phyloP scores from a whole-genome alignment of 2,113 vertebrate species.

The Puffinus mauretanicus region DNA sequence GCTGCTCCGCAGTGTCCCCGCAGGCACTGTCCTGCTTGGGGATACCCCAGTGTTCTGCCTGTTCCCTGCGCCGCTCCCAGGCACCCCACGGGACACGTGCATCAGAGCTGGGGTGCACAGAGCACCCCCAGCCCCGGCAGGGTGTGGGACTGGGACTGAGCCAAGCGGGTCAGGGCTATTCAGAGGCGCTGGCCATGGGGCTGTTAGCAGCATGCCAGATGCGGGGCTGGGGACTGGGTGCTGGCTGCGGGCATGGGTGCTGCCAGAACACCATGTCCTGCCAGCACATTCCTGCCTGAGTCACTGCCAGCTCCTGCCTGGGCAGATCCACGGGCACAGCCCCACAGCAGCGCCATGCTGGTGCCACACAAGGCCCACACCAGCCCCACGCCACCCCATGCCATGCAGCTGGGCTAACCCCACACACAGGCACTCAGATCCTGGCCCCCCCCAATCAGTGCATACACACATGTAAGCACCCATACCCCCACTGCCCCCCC shows the following conservation, averaged over 20 bases:
- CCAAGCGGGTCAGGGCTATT: neutral
- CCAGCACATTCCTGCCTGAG: neutral
- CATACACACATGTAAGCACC: too few species aligned
- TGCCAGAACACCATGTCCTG: neutral
- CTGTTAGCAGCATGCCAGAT: neutral
- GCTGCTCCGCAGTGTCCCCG: neutral
- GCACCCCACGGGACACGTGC: fast-evolving
- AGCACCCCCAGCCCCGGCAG: neutral
- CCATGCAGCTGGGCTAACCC: too few species aligned
- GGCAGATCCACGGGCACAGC: neutral
- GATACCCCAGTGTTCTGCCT: neutral
- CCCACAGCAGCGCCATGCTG: neutral
- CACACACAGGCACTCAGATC: neutral
- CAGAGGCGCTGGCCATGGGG: too few species aligned
- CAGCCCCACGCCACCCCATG: neutral
- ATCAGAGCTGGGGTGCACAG: neutral
- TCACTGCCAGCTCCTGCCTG: neutral
- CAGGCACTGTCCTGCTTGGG: neutral
- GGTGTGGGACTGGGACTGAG: neutral
- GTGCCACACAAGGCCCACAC: neutral
- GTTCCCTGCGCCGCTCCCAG: neutral
- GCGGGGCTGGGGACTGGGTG: neutral
- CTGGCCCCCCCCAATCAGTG: neutral
- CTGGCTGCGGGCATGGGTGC: neutral
- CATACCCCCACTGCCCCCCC: neutral